Evolutionary conservation across 2,113 vertebrate species (phyloP), one percentile per base, ranked within the genome.

Genomic region (Brachypodius melanocephalos): DNA sequence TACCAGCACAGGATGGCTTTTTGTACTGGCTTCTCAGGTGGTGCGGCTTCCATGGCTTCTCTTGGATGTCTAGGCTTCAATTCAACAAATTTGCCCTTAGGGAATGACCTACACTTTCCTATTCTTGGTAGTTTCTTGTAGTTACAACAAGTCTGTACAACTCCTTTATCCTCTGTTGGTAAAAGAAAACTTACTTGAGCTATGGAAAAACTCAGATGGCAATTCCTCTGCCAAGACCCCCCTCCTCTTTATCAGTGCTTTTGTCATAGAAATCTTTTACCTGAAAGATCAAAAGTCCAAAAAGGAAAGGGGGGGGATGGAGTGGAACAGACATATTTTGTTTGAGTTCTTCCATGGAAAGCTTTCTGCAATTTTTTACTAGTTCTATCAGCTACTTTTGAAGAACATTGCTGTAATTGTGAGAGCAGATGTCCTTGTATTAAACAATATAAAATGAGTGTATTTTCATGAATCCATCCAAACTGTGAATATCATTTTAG

Each of bases 51-150:
- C 85, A 74, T 13, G 9, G 36, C 63, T 96, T 91, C 79, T 74
- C 88, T 96, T 95, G 94, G 83, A 95, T 90, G 85, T 88, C 92
- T 92, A 88, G 85, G 75, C 95, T 93, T 79, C 88, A 90, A 85
- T 96, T 96, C 91, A 97, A 90, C 68, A 88, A 74, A 90, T 59
- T 88, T 2, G 8, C 68, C 88, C 91, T 89, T 74, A 36, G 93
- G 95, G 88, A 88, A 80, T 77, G 68, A 52, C 85, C 85, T 95
- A 93, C 88, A 69, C 78, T 94, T 93, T 61, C 36, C 78, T 71
- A 52, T 96, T 94, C 88, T 91, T 90, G 54, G 59, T 36, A 63
- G 58, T 89, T 97, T 91, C 91, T 94, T 89, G 83, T 95, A 88
- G 72, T 95, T 97, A 80, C 71, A 88, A 88, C 51, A 83, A 88